Percentiles rank a stretch among this genome's conserved stretches.
Evolutionary conservation across 2,797 vertebrate species (phyloP).

Genomic region (Melanotaenia pygmaea): DNA sequence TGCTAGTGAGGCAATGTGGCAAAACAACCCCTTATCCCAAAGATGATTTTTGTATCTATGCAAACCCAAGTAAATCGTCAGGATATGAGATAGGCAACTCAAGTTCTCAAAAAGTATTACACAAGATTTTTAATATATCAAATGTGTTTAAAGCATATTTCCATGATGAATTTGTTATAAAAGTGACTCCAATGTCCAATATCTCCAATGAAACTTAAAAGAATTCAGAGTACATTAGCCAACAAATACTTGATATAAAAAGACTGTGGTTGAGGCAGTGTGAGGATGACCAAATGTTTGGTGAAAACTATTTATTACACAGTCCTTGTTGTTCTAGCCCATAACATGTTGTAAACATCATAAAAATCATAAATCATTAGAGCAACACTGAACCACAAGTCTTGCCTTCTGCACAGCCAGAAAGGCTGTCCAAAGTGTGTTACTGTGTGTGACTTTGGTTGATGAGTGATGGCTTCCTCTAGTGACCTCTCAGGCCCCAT

Average conservation of each 20-base stretch:
- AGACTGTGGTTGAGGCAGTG: not conserved
- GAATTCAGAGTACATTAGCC: too few species aligned
- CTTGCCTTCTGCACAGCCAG: conserved; percentile 22
- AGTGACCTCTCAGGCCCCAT: conserved; percentile 27
- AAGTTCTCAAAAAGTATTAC: too few species aligned
- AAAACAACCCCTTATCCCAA: not conserved
- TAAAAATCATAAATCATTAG: conserved; percentile 8
- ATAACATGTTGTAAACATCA: conserved; percentile 40
- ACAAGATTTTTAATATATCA: too few species aligned
- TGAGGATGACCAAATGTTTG: conserved; percentile 26
- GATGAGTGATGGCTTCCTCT: conserved; percentile 62
- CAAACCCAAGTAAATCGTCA: too few species aligned
- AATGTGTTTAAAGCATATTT: too few species aligned
- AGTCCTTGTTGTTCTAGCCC: conserved; percentile 53
- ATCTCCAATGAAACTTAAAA: too few species aligned
- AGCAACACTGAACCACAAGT: not conserved
- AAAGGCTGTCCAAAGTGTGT: conserved; percentile 42
- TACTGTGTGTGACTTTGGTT: conserved; percentile 11
- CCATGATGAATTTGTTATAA: too few species aligned
- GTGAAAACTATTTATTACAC: conserved; percentile 28
- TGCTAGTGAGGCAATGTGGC: not conserved
- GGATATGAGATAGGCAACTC: too few species aligned
- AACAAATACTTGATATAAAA: too few species aligned
- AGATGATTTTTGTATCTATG: not conserved
- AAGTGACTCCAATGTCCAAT: too few species aligned